phyloP scores from a whole-genome alignment of 2,888 invertebrate species.

The Aricia artaxerxes region DNA sequence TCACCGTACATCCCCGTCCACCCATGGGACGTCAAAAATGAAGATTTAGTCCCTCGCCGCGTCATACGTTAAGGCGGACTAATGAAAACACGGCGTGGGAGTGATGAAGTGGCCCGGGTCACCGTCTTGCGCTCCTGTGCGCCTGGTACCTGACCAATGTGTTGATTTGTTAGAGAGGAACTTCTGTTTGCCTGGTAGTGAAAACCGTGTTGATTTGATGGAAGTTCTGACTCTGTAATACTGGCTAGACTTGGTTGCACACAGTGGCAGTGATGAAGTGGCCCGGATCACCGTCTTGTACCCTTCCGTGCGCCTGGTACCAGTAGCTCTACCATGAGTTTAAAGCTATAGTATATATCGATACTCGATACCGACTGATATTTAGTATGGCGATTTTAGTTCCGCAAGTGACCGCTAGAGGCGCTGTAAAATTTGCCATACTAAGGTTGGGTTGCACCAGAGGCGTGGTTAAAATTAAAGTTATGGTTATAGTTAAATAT shows the following conservation, averaged over 20 bases:
- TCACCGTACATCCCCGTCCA: constrained; percentile 44
- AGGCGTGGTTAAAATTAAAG: too few relatives aligned
- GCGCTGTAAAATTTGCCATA: too few relatives aligned
- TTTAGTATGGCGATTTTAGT: too few relatives aligned
- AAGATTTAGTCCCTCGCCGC: constrained; percentile 78
- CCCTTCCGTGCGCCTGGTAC: neutral
- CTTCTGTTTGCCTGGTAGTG: too few relatives aligned
- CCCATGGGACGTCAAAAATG: constrained; percentile 80
- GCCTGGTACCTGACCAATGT: neutral
- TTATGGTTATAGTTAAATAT: too few relatives aligned
- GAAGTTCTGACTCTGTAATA: too few relatives aligned
- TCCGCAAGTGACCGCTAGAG: too few relatives aligned
- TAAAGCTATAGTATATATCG: too few relatives aligned
- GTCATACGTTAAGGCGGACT: constrained; percentile 75
- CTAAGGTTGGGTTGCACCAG: too few relatives aligned
- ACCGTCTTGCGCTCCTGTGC: constrained; percentile 29
- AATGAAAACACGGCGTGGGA: constrained; percentile 74
- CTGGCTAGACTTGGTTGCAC: constrained; percentile 44
- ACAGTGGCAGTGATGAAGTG: constrained; percentile 66
- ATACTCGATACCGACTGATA: too few relatives aligned
- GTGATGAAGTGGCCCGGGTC: constrained; percentile 62
- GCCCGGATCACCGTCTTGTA: constrained; percentile 41
- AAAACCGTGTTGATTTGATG: too few relatives aligned
- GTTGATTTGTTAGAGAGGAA: neutral
- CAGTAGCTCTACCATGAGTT: too few relatives aligned